Conservation (phyloP, 2,113 vertebrate genomes). For the Gasterosteus aculeatus region DNA sequence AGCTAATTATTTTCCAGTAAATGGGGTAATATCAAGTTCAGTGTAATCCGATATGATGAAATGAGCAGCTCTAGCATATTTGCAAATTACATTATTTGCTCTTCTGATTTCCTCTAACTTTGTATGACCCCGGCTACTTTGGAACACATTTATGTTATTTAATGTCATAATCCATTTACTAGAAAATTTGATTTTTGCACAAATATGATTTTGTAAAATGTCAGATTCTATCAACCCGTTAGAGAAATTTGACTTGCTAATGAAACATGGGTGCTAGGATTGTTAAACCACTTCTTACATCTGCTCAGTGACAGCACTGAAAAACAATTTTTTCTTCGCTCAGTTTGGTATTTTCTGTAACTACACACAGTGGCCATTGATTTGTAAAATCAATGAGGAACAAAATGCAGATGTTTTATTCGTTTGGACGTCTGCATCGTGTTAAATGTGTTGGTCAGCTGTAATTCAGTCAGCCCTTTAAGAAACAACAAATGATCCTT, state of each 20-base stretch:
- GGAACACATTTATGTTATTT: background rate
- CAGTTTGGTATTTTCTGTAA: background rate
- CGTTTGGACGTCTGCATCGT: background rate
- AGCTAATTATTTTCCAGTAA: background rate
- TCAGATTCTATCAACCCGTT: background rate
- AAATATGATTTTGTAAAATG: background rate
- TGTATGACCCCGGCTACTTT: background rate
- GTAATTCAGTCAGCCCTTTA: background rate
- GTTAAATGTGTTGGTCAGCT: background rate
- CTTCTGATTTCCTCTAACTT: constrained; percentile 13
- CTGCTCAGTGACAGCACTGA: background rate
- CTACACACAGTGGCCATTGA: too few species aligned
- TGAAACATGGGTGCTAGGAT: background rate
- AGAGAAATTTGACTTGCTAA: background rate
- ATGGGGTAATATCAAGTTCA: background rate
- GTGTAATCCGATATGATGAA: background rate
- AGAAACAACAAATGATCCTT: background rate
- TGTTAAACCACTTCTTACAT: background rate
- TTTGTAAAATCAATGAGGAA: background rate
- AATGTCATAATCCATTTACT: constrained; percentile 6
- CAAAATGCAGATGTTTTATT: background rate
- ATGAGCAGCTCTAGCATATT: background rate
- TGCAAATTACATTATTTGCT: constrained; percentile 14
- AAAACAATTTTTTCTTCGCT: background rate
- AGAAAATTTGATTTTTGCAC: background rate